phyloP scores from a whole-genome alignment of 2,113 vertebrate genomes.

The Passerina amoena region DNA sequence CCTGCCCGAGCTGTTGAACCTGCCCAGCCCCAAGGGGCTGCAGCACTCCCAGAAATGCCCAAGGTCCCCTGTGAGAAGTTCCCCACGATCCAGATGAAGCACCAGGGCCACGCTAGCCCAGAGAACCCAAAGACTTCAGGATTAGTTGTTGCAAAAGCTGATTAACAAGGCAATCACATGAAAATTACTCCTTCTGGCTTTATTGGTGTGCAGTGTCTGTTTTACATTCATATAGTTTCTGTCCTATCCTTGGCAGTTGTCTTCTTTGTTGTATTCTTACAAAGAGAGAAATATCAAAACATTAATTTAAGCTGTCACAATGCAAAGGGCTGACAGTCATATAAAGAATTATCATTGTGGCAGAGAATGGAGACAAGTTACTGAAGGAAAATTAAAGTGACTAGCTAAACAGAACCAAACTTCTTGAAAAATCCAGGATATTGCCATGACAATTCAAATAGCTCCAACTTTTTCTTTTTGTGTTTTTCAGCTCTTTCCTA shows the following conservation, averaged over 20 bases:
- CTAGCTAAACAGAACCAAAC: constrained; percentile 71
- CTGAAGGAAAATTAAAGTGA: constrained; percentile 71
- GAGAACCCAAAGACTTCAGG: neutral
- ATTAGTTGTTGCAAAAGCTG: constrained; percentile 38
- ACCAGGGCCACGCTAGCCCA: neutral
- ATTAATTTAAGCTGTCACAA: constrained; percentile 77
- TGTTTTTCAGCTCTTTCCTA: constrained; percentile 53
- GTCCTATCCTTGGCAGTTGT: constrained; percentile 70
- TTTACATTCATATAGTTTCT: constrained; percentile 65
- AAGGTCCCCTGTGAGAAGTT: neutral
- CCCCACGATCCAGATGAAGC: neutral
- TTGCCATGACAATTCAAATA: constrained; percentile 61
- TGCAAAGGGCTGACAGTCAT: constrained; percentile 73
- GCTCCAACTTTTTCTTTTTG: constrained; percentile 52
- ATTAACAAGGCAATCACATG: constrained; percentile 45
- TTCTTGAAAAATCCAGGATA: constrained; percentile 62
- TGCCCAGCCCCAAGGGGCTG: neutral
- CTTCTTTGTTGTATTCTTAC: constrained; percentile 74
- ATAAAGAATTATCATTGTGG: constrained; percentile 70
- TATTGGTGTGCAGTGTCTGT: constrained; percentile 44
- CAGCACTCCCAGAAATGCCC: neutral
- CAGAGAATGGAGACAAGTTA: constrained; percentile 69
- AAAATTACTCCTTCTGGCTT: constrained; percentile 53
- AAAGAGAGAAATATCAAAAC: constrained; percentile 74
- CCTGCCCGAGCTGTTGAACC: neutral